These are phyloP conservation scores for Gnathonemus longibarbis DNA, from an alignment of 2,113 vertebrate species.

Conservation along the genomic window DNA sequence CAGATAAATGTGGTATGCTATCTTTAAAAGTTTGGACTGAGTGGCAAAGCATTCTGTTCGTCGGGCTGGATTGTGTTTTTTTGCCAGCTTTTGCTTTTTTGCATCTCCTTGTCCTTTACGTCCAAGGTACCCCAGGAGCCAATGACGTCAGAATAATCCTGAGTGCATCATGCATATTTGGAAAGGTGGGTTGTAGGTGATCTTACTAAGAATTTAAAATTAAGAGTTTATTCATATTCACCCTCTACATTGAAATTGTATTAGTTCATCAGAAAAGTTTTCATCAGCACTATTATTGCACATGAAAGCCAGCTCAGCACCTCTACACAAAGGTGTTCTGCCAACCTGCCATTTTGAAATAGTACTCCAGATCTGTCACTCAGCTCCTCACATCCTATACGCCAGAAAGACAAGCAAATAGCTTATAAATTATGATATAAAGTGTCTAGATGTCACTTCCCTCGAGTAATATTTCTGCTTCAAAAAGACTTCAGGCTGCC, in stretches of 20 bases:
- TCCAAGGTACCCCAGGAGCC: neutral
- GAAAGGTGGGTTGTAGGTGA: neutral
- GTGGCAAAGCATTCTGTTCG: neutral
- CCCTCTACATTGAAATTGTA: neutral
- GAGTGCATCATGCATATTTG: neutral
- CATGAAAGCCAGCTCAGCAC: neutral
- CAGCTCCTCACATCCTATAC: neutral
- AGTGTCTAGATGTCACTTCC: constrained; percentile 1
- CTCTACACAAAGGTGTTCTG: neutral
- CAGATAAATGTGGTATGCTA: neutral
- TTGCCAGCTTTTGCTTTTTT: neutral
- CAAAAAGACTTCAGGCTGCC: neutral
- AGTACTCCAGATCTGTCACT: neutral
- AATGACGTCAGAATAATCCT: neutral
- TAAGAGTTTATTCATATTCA: neutral
- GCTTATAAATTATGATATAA: neutral
- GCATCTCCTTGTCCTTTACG: neutral
- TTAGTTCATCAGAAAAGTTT: neutral
- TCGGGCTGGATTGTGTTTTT: neutral
- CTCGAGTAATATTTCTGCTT: neutral
- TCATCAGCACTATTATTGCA: neutral
- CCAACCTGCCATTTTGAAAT: neutral
- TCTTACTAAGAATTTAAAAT: neutral
- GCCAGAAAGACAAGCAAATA: neutral
- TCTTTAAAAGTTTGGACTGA: neutral